A percentile compares a stretch with the other conserved stretches of the same genome.
phyloP scores from a whole-genome alignment of 2,888 invertebrate species.

The Thecophora atra region DNA sequence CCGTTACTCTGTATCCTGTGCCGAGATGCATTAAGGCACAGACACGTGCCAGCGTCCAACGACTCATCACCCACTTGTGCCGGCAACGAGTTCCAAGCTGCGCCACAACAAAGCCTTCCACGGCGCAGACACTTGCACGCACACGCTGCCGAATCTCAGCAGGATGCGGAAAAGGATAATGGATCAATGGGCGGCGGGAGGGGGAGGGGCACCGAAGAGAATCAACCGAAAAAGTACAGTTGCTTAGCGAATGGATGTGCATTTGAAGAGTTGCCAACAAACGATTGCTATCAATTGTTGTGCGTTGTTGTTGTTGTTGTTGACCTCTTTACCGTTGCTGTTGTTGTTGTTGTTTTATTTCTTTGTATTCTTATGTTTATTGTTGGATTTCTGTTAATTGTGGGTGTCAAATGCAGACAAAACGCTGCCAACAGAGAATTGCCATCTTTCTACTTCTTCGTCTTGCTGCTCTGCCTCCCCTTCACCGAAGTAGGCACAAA shows the following conservation, averaged over 20 bases:
- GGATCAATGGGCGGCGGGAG: background rate
- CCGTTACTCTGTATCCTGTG: background rate
- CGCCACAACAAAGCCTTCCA: background rate
- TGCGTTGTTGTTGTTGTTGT: conserved; percentile 17
- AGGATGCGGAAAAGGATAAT: background rate
- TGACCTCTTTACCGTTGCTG: background rate
- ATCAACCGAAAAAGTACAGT: conserved; percentile 21
- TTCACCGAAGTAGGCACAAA: background rate
- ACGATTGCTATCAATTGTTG: conserved; percentile 34
- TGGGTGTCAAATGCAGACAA: conserved; percentile 24
- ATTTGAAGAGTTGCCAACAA: background rate
- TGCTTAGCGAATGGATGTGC: conserved; percentile 10
- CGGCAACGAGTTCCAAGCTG: background rate
- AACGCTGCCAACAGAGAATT: background rate
- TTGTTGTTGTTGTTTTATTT: background rate
- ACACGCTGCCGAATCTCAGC: background rate
- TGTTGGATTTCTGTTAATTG: conserved; percentile 15
- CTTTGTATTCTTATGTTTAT: conserved; percentile 6
- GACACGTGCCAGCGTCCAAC: conserved; percentile 20
- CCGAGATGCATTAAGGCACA: conserved; percentile 26
- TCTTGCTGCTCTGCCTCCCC: background rate
- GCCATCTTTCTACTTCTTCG: background rate
- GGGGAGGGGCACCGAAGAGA: background rate
- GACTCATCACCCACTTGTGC: background rate
- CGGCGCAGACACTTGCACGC: conserved; percentile 5